Conservation (phyloP, 2,113 vertebrate species). For the Piaya cayana region DNA sequence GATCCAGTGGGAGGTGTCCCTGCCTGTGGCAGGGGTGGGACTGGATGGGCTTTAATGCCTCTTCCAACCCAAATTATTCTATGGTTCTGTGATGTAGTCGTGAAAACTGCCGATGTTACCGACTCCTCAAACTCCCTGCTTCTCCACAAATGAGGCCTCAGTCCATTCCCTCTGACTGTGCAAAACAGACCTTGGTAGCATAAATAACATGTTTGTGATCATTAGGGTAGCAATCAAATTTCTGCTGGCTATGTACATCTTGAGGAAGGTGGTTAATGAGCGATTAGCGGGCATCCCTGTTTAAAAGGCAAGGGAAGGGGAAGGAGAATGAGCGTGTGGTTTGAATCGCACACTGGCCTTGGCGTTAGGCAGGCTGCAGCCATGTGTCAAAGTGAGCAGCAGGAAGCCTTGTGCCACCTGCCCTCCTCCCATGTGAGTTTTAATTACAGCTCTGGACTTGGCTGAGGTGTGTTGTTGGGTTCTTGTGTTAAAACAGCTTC, state of each 20-base stretch:
- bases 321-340: not conserved
- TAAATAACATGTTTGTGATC: not conserved
- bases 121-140: not conserved
- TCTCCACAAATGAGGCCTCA: not conserved
- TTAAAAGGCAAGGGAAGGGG: not conserved
- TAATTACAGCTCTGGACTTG: conserved; percentile 59
- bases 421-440: conserved; percentile 38
- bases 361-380: not conserved
- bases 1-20: too few species aligned
- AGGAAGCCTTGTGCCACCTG: conserved; percentile 51
- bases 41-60: too few species aligned
- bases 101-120: not conserved
- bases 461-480: not conserved
- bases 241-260: not conserved
- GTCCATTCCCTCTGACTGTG: not conserved
- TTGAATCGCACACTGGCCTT: not conserved
- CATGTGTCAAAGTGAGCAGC: conserved; percentile 3
- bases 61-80: too few species aligned
- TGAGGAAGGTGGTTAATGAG: not conserved
- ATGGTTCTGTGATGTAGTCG: too few species aligned
- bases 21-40: too few species aligned
- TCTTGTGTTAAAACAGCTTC: not conserved
- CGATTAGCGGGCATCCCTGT: not conserved
- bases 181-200: not conserved
- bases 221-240: not conserved